Base-by-base conservation (phyloP, 35 echinoderm and acorn worm species). In the Ptychodera flava region DNA sequence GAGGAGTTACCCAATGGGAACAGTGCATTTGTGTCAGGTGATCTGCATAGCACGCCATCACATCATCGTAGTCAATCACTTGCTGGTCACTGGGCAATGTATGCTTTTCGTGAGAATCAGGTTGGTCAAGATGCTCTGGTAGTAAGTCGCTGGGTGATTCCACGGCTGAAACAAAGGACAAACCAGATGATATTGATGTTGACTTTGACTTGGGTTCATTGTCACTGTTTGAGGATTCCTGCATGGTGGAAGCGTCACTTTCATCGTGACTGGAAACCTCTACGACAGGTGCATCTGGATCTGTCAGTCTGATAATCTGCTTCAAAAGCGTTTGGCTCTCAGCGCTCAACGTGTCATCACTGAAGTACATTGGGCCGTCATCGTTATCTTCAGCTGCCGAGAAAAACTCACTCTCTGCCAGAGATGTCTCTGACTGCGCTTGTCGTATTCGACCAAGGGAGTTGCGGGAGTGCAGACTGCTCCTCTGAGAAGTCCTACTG, bases 311-410 rank as follows among this genome's bases (percentile, higher is more conserved):
- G 6, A 6, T 64, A 22, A 64, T 64, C 6, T 64, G 6, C 22
- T 64, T 64, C 22, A 64, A 22, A 12, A 64, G 6, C 22, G 6
- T 64, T 64, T 64, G 45, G 22, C 45, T 64, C 45, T 64, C 45
- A 6, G 22, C 6, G 22, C 45, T 64, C 45, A 64, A 22, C 22
- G 6, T 64, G 45, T 64, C 45, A 22, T 64, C 45, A 64, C 85
- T 84, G 29, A 0, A 35, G 34, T 82, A 82, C 16, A 0, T 28
- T 28, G 38, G 1, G 28, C 80, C 36, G 16, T 35, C 1, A 85
- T 82, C 76, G 28, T 35, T 1, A 83, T 96, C 91, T 34, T 98
- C 95, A 35, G 89, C 89, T 27, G 95, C 95, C 1, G 95, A 98
- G 87, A 85, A 98, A 85, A 94, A 98, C 78, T 98, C 95, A 75